Conservation (phyloP, 1,140 invertebrate genomes). For the Lucilia sericata region DNA sequence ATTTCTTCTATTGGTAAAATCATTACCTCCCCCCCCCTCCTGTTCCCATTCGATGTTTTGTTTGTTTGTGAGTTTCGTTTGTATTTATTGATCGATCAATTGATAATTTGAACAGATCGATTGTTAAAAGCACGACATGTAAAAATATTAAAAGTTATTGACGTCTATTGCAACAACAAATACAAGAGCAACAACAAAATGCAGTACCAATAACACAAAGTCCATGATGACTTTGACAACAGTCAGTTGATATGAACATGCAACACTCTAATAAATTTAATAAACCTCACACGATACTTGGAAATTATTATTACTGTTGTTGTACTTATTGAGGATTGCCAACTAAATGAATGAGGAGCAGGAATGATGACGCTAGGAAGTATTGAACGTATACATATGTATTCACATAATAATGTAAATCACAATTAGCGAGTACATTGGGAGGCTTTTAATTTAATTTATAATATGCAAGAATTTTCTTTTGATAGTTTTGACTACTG, state of each 20-base stretch:
- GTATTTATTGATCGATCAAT: constrained; percentile 37
- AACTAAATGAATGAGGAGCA: no score
- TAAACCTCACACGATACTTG: constrained; percentile 5
- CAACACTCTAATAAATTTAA: constrained; percentile 40
- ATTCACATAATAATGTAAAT: no score
- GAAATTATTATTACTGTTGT: no score
- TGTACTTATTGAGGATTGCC: no score
- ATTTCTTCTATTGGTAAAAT: constrained; percentile 18
- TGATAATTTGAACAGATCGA: constrained; percentile 38
- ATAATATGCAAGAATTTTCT: no score
- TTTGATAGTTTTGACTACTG: no score
- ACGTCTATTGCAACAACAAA: constrained; percentile 4
- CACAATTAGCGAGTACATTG: no score
- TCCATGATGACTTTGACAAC: constrained; percentile 17
- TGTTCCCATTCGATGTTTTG: not conserved
- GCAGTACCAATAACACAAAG: not conserved
- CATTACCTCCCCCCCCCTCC: not conserved
- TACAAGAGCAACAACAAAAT: not conserved
- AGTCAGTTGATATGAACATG: constrained; percentile 25
- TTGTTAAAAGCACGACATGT: constrained; percentile 37
- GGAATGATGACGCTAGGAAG: no score
- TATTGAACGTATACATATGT: no score
- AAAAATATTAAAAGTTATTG: constrained; percentile 41
- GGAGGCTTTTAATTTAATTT: no score
- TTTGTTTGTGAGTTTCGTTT: not conserved